phyloP scores from a whole-genome alignment of 2,797 vertebrate genomes.

The Ispidina lecontei region DNA sequence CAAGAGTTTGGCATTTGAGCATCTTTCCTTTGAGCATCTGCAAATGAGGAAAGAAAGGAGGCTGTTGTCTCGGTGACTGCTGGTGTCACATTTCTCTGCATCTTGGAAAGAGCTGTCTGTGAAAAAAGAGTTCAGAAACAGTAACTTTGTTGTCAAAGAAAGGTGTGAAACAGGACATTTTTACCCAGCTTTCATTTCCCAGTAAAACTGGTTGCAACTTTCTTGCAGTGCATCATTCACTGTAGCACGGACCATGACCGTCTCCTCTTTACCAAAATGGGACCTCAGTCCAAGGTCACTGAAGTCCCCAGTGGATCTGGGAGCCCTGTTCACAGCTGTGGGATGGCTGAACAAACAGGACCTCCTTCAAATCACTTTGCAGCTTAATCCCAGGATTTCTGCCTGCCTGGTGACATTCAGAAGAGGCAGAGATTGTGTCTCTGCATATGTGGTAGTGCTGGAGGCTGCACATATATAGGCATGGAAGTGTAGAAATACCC shows the following conservation, averaged over 20 bases:
- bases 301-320: background rate
- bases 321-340: background rate
- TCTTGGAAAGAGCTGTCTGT: background rate
- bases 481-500: background rate
- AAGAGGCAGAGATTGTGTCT: background rate
- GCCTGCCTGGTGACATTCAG: background rate
- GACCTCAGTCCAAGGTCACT: background rate
- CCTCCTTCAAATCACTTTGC: background rate
- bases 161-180: background rate
- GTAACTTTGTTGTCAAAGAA: background rate
- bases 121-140: background rate
- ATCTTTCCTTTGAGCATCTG: background rate
- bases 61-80: background rate
- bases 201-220: background rate
- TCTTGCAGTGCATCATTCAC: rapidly evolving
- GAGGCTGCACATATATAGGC: background rate
- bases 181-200: background rate
- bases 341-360: rapidly evolving
- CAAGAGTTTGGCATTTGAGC: background rate
- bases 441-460: rapidly evolving
- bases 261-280: background rate
- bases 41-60: background rate
- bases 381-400: background rate
- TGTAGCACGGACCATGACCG: rapidly evolving
- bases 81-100: background rate